phyloP scores from a whole-genome alignment of 2,888 invertebrate species.

The Cataglyphis cursor region DNA sequence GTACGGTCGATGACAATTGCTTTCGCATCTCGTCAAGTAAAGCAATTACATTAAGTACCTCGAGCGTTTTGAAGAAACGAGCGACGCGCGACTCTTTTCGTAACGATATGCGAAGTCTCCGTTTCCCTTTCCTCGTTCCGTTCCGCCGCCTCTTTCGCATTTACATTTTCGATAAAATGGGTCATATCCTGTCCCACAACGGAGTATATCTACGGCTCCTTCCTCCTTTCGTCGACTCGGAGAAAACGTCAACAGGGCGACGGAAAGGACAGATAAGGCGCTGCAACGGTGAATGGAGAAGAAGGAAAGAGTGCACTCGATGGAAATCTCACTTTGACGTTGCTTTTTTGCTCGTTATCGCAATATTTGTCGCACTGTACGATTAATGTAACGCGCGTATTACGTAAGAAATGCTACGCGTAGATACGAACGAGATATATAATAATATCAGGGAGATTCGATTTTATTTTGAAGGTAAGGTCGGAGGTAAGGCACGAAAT shows the following conservation, averaged over 20 bases:
- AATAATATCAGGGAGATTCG: conserved; percentile 3
- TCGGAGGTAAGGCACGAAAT: conserved; percentile 8
- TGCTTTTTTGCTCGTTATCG: conserved; percentile 52
- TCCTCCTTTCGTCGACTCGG: conserved; percentile 36
- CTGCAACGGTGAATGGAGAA: neutral
- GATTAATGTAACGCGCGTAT: conserved; percentile 56
- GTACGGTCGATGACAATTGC: conserved; percentile 32
- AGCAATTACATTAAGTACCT: conserved; percentile 62
- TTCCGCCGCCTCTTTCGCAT: conserved; percentile 47
- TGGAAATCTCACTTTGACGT: conserved; percentile 16
- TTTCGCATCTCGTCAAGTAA: conserved; percentile 23
- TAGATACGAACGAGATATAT: neutral
- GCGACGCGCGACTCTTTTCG: conserved; percentile 46
- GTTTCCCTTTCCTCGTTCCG: neutral
- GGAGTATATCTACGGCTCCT: conserved; percentile 57
- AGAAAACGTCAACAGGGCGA: conserved; percentile 53
- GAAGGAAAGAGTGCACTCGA: conserved; percentile 36
- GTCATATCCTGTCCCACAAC: conserved; percentile 67
- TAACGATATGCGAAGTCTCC: conserved; percentile 57
- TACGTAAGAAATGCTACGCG: conserved; percentile 23
- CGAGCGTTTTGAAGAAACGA: conserved; percentile 38
- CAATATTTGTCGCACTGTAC: conserved; percentile 43
- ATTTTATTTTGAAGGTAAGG: conserved; percentile 8
- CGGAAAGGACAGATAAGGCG: conserved; percentile 16
- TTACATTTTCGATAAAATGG: conserved; percentile 71